Percentiles rank a stretch among this genome's conserved stretches.
Evolutionary conservation across 2,113 vertebrate species (phyloP).

Genomic region (Pogonocichla stellata): DNA sequence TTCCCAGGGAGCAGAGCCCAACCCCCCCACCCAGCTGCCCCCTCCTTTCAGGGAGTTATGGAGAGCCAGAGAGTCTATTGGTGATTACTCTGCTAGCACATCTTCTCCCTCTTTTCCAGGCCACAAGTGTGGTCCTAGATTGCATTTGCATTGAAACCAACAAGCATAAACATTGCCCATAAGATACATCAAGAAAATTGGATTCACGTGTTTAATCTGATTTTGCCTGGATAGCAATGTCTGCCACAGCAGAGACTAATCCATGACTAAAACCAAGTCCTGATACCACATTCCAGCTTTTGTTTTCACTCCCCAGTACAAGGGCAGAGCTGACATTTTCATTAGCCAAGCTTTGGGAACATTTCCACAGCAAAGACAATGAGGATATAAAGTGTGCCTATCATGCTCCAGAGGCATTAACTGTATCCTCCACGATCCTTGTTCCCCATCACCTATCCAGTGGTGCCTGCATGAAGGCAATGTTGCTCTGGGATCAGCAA

Average conservation of each 20-base stretch:
- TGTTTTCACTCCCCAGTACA: not conserved
- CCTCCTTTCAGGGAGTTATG: not conserved
- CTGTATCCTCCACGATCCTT: rapidly evolving
- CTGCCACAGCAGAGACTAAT: not conserved
- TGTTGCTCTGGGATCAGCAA: not conserved
- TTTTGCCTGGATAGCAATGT: not conserved
- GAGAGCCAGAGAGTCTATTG: not conserved
- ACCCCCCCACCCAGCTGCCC: not conserved
- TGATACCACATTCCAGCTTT: not conserved
- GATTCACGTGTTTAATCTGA: not conserved
- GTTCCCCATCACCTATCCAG: not conserved
- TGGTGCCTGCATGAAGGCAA: not conserved
- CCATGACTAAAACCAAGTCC: not conserved
- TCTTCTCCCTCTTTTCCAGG: not conserved
- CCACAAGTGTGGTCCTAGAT: not conserved
- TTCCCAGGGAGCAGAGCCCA: rapidly evolving
- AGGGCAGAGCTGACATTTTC: not conserved
- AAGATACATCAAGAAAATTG: not conserved
- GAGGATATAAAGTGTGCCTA: not conserved
- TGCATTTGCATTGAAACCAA: not conserved
- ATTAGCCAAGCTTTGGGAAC: not conserved
- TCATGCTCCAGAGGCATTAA: not conserved
- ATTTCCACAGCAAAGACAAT: not conserved
- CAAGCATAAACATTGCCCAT: not conserved
- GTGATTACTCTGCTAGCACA: not conserved